Evolutionary conservation across 1,140 invertebrate species (phyloP).

Genomic region (Watersipora subatra): DNA sequence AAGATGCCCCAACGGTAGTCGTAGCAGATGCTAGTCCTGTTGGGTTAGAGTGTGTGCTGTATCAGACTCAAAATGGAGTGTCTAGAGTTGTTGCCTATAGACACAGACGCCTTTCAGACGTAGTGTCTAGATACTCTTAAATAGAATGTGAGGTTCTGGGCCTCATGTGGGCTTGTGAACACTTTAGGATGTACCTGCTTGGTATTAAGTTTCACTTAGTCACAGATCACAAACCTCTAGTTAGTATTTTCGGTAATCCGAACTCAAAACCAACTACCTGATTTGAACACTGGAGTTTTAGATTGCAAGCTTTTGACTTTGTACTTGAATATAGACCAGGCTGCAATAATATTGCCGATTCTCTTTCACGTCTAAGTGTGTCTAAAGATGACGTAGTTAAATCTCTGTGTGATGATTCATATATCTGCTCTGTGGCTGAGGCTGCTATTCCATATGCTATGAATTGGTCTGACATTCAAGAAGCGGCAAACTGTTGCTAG

Average conservation of each 20-base stretch:
- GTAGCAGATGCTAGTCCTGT: conserved; percentile 20
- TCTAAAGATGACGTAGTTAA: background rate
- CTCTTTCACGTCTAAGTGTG: background rate
- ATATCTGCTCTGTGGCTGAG: background rate
- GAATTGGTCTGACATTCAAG: no score
- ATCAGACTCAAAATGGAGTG: conserved; percentile 8
- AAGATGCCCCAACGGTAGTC: conserved; percentile 19
- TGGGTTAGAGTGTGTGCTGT: conserved; percentile 14
- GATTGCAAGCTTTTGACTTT: conserved; percentile 14
- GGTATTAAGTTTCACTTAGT: conserved; percentile 28
- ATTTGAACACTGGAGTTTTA: conserved; percentile 17
- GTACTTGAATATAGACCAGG: conserved; percentile 10
- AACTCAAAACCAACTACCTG: conserved; percentile 10
- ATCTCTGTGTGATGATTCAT: background rate
- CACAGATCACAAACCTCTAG: conserved; percentile 35
- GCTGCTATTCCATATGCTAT: background rate
- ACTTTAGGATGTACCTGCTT: conserved; percentile 36
- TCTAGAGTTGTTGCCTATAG: conserved; percentile 13
- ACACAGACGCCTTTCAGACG: conserved; percentile 12
- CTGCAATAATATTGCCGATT: conserved; percentile 8
- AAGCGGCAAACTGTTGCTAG: no score
- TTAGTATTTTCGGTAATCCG: conserved; percentile 16
- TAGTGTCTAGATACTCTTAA: conserved; percentile 28
- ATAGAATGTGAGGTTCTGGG: conserved; percentile 39
- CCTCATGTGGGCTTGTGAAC: conserved; percentile 35